Conservation (phyloP, 1,140 invertebrate species). For the Medauroidea extradentata region DNA sequence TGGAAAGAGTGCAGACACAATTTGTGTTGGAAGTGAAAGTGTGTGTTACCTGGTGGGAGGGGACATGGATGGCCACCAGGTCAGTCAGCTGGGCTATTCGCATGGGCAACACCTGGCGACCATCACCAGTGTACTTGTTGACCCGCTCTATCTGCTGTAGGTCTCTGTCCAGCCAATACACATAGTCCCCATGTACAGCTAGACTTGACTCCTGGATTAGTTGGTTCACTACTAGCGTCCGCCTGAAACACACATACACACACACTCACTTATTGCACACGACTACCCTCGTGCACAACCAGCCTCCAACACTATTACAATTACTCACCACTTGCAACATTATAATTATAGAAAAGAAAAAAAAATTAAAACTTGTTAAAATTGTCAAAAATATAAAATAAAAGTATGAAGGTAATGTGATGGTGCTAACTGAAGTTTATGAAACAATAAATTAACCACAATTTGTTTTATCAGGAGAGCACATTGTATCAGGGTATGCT, state of each 20-base stretch:
- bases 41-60: conserved; percentile 13
- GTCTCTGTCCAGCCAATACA: conserved; percentile 83
- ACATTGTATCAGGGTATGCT: no score
- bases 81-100: conserved; percentile 56
- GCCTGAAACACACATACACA: conserved; percentile 14
- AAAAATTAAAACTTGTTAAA: no score
- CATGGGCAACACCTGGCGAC: conserved; percentile 43
- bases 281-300: no score
- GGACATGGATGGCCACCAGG: conserved; percentile 49
- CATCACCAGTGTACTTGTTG: conserved; percentile 54
- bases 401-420: no score
- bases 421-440: no score
- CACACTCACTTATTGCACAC: no score
- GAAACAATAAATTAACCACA: no score
- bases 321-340: no score
- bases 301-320: no score
- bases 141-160: conserved; percentile 56
- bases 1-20: neutral
- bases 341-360: no score
- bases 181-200: conserved; percentile 60
- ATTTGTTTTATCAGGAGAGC: no score
- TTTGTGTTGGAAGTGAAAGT: neutral
- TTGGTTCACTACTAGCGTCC: conserved; percentile 21
- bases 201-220: conserved; percentile 51
- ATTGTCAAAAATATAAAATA: no score